These are phyloP conservation scores for Sminthopsis crassicaudata DNA, from an alignment of 2,113 vertebrate genomes.

Conservation along the genomic window DNA sequence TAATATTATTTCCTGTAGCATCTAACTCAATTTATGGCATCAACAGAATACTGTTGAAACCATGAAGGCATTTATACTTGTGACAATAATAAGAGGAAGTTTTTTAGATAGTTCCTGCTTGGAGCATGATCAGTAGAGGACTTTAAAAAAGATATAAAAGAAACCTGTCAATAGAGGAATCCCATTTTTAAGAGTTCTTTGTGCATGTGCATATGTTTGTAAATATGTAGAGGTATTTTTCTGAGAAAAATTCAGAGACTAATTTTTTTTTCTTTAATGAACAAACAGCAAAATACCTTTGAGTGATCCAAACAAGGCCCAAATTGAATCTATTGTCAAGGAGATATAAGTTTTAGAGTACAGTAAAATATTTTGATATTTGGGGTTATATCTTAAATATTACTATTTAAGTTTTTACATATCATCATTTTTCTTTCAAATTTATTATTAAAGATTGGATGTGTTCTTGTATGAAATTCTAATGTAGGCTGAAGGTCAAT, in stretches of 20 bases:
- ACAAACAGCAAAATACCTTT: background rate
- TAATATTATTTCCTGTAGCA: background rate
- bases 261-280: background rate
- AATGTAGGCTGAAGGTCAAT: constrained; percentile 15
- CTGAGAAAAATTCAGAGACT: background rate
- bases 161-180: background rate
- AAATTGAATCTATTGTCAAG: background rate
- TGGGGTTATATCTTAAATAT: background rate
- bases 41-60: background rate
- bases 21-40: background rate
- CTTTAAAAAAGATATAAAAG: background rate
- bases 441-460: constrained; percentile 16
- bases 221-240: background rate
- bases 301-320: background rate
- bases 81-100: background rate
- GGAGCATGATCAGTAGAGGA: background rate
- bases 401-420: constrained; percentile 41
- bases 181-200: background rate
- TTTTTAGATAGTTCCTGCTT: background rate
- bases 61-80: background rate
- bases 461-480: constrained; percentile 46
- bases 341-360: background rate
- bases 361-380: background rate
- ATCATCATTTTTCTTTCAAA: constrained; percentile 34
- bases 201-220: background rate